These are phyloP conservation scores for Acrossocheilus fasciatus DNA, from an alignment of 2,797 vertebrate species.

Conservation along the genomic window DNA sequence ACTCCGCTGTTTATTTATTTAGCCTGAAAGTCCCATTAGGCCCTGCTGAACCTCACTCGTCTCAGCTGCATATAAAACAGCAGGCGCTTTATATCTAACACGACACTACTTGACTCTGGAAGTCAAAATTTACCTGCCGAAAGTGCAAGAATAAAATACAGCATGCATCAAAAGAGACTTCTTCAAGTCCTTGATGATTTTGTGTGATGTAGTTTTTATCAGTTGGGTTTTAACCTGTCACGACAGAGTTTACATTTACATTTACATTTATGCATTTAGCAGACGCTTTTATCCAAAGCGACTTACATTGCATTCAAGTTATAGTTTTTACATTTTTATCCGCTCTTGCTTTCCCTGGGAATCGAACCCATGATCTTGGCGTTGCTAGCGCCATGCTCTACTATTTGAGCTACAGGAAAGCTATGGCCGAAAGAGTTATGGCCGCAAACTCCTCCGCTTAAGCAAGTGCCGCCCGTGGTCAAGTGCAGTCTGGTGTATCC, in stretches of 20 bases:
- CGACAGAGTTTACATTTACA: too few relatives aligned
- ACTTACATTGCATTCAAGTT: too few relatives aligned
- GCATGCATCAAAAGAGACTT: background rate
- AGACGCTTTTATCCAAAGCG: too few relatives aligned
- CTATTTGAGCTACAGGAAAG: too few relatives aligned
- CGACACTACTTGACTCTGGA: conserved; percentile 60
- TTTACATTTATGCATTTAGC: too few relatives aligned
- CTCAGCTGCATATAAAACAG: conserved; percentile 73
- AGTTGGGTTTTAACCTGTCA: background rate
- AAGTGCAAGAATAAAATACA: conserved; percentile 34
- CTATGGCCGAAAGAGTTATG: too few relatives aligned
- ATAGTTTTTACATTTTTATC: too few relatives aligned
- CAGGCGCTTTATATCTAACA: conserved; percentile 50
- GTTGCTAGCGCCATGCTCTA: too few relatives aligned
- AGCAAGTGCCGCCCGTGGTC: conserved; percentile 19
- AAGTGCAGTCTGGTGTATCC: conserved; percentile 37
- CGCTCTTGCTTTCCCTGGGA: too few relatives aligned
- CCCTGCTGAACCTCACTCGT: conserved; percentile 65
- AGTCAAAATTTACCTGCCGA: conserved; percentile 28
- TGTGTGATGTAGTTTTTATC: conserved; percentile 18
- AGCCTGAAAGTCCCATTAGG: conserved; percentile 72
- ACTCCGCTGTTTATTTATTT: conserved; percentile 78
- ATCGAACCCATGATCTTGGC: too few relatives aligned
- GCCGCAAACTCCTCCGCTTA: background rate
- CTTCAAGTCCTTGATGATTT: conserved; percentile 36